Conservation (phyloP, 2,113 vertebrate genomes). For the Girardinichthys multiradiatus region DNA sequence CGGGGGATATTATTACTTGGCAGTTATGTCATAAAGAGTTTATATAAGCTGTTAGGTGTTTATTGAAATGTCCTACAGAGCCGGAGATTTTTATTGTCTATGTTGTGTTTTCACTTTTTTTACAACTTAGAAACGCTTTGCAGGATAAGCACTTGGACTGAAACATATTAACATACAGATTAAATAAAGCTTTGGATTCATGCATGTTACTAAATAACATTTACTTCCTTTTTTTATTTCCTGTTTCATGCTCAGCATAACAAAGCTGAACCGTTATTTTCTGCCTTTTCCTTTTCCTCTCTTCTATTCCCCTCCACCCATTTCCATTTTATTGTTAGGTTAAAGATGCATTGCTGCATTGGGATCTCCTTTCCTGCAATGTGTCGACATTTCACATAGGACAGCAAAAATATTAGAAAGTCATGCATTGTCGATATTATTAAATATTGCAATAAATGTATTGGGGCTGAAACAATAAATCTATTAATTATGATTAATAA, state of each 20-base stretch:
- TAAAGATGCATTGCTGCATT: conserved; percentile 32
- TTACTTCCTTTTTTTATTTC: conserved; percentile 42
- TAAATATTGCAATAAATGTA: too few relatives aligned
- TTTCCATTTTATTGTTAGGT: conserved; percentile 17
- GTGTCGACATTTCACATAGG: conserved; percentile 55
- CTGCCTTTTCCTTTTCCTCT: conserved; percentile 16
- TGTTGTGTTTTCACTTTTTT: background rate
- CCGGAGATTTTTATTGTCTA: background rate
- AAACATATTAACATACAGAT: conserved; percentile 45
- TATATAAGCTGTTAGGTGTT: too few relatives aligned
- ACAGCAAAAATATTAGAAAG: too few relatives aligned
- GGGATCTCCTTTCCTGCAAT: conserved; percentile 37
- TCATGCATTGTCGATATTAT: too few relatives aligned
- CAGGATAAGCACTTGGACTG: conserved; percentile 13
- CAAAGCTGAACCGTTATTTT: conserved; percentile 18
- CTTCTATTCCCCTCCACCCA: background rate
- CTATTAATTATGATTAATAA: too few relatives aligned
- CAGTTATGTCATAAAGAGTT: too few relatives aligned
- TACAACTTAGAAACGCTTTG: conserved; percentile 7
- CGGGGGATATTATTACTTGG: too few relatives aligned
- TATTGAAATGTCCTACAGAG: too few relatives aligned
- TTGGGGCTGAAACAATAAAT: too few relatives aligned
- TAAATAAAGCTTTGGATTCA: conserved; percentile 19
- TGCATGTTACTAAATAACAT: conserved; percentile 49
- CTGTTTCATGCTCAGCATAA: conserved; percentile 22